phyloP scores from a whole-genome alignment of 2,113 vertebrate genomes.

The Piliocolobus tephrosceles region DNA sequence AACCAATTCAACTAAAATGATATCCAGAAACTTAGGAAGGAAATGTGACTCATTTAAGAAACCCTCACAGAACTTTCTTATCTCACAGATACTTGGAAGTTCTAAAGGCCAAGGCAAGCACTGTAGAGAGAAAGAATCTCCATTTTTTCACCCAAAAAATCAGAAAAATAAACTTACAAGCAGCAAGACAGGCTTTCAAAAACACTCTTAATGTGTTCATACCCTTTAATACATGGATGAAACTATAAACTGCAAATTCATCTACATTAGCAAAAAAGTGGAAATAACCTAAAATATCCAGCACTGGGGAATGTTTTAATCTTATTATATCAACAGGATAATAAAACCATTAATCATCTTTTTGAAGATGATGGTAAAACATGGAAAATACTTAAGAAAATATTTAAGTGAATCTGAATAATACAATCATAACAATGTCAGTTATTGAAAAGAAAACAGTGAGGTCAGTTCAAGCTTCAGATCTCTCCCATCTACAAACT shows the following conservation, averaged over 20 bases:
- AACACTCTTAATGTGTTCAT: background rate
- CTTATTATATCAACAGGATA: background rate
- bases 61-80: conserved; percentile 40
- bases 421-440: background rate
- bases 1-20: background rate
- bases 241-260: conserved; percentile 8
- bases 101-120: background rate
- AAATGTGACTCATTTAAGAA: conserved; percentile 53
- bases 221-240: background rate
- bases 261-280: conserved; percentile 5
- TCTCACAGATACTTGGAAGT: background rate
- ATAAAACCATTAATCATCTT: background rate
- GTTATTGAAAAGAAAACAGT: background rate
- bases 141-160: background rate
- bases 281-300: conserved; percentile 55
- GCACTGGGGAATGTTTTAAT: background rate
- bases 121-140: background rate
- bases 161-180: background rate
- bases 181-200: background rate
- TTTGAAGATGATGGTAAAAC: background rate
- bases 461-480: background rate
- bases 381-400: background rate
- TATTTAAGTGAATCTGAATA: background rate
- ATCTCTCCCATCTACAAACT: background rate
- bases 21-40: conserved; percentile 47